These are phyloP conservation scores for Mohoua ochrocephala DNA, from an alignment of 2,113 vertebrate genomes.

Conservation along the genomic window DNA sequence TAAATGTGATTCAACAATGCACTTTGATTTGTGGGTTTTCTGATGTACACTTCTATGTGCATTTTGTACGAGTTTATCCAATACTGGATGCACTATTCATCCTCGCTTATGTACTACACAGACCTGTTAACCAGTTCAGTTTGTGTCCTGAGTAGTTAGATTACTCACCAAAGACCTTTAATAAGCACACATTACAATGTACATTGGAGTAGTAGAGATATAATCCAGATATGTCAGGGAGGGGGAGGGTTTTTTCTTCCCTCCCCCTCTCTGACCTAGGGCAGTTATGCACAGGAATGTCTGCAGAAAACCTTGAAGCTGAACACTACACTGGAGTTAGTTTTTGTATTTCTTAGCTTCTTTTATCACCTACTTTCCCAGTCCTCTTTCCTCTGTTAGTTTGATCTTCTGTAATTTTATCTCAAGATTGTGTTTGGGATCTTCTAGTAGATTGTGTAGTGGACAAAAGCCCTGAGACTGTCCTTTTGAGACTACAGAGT, in stretches of 20 bases:
- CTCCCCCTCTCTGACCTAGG: not conserved
- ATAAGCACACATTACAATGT: not conserved
- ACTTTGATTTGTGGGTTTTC: not conserved
- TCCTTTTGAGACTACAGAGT: not conserved
- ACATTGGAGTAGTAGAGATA: not conserved
- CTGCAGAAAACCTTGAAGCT: not conserved
- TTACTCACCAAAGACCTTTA: not conserved
- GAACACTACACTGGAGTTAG: not conserved
- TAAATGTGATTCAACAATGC: not conserved
- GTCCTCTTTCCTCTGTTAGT: not conserved
- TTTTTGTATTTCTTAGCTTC: not conserved
- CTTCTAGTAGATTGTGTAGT: not conserved
- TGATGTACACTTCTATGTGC: not conserved
- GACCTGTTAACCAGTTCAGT: not conserved
- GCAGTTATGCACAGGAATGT: not conserved
- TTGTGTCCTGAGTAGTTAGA: not conserved
- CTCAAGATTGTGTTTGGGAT: not conserved
- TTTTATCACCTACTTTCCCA: not conserved
- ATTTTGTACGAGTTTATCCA: not conserved
- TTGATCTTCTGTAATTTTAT: not conserved
- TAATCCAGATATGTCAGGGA: not conserved
- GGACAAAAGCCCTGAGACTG: not conserved
- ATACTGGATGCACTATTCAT: not conserved
- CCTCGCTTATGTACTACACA: rapidly evolving
- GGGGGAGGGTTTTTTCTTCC: not conserved